A percentile compares a stretch with the other conserved stretches of the same genome.
Conservation (phyloP, 1,140 invertebrate genomes). For the Ceratoteleas bidentatus region DNA sequence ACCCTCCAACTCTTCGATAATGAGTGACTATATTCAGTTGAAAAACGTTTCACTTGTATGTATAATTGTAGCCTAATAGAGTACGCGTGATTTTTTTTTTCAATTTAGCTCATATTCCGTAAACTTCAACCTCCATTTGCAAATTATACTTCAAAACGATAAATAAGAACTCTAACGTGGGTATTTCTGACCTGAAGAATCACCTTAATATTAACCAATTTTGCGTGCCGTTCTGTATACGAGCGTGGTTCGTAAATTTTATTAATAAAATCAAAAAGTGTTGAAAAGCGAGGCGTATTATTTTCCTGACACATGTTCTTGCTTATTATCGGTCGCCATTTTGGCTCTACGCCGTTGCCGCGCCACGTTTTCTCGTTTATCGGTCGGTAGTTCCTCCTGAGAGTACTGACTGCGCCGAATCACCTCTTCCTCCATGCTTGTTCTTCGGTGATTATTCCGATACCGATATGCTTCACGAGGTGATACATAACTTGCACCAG, state of each 20-base stretch:
- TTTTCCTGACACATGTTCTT: not conserved
- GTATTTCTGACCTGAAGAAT: no score
- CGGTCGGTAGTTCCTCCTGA: no score
- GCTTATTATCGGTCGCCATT: not conserved
- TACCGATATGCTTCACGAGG: not conserved
- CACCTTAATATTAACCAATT: conserved; percentile 3
- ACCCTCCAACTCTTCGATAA: no score
- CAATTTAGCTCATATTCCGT: no score
- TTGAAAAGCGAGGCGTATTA: not conserved
- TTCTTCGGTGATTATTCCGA: not conserved
- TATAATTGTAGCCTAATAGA: no score
- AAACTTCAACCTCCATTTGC: no score
- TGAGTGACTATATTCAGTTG: no score
- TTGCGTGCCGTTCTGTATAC: conserved; percentile 12
- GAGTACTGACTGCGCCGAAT: no score
- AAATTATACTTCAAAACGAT: no score
- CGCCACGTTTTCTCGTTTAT: not conserved
- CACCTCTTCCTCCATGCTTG: not conserved
- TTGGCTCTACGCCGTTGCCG: conserved; percentile 19
- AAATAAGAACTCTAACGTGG: no score
- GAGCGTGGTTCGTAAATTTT: conserved; percentile 18
- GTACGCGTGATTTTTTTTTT: no score
- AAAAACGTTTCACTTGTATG: no score
- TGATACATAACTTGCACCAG: not conserved
- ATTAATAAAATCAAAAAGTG: conserved; percentile 4